Base-by-base conservation (phyloP, 2,888 invertebrate genomes). In the Epistrophella euchroma region DNA sequence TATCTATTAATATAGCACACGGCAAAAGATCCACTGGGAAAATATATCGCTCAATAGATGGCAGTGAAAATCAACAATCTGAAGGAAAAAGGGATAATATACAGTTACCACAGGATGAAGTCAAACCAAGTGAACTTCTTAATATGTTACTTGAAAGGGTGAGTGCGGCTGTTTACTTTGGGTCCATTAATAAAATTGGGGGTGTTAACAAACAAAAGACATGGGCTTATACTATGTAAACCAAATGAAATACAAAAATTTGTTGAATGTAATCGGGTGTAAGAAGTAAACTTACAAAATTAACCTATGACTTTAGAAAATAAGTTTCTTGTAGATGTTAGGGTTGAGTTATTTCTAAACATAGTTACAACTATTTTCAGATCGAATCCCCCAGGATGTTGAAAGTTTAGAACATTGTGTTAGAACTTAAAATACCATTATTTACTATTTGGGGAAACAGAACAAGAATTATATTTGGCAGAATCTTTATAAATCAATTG, bases 31-130 rank as follows among this genome's bases (percentile, higher is more conserved):
- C 86, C 45, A 77, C 56, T 45, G 82, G 86, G 50, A 81, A 82
- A 74, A 86, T 86, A 78, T 86, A 82, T 74, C 86, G 86, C 66
- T 74, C 86, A n/a, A 82, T 86, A 86, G 86, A 78, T 77, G 86
- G 74, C 73, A 64, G 77, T 45, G 85, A 77, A 56, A 81, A 74
- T 74, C 77, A 86, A 70, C 81, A 81, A 40, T 64, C 77, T 25
- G 64, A 73, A n/a, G 73, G 68, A 43, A 74, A 70, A n/a, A 40
- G 76, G 28, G 77, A 81, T 64, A 32, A 81, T 66, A 32, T 66
- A 45, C 50, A 73, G 22, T 32, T 72, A 52, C 55, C 85, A 47
- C 80, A 72, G 72, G 85, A 85, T n/a, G 72, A 85, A 32, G 66
- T 80, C 32, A 76, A 76, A 52, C 86, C 77, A 40, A 77, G 74